Evolutionary conservation across 2,113 vertebrate species (phyloP).

Genomic region (Dipodomys stephensi): DNA sequence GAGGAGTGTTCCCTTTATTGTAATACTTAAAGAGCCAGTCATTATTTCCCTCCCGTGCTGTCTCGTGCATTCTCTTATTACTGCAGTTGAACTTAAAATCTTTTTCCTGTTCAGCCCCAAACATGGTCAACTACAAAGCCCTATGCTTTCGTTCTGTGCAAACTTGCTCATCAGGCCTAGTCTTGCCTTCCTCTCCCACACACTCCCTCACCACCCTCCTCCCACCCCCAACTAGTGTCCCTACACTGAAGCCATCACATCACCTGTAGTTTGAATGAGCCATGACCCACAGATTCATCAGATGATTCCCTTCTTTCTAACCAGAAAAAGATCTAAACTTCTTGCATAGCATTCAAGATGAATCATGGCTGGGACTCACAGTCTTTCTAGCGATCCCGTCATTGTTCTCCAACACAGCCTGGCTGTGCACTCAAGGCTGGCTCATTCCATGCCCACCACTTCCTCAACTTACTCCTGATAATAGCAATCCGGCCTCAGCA

Average conservation of each 20-base stretch:
- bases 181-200: not conserved
- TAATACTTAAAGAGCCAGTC: not conserved
- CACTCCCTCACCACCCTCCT: too few relatives aligned
- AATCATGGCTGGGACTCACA: not conserved
- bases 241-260: not conserved
- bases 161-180: not conserved
- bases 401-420: not conserved
- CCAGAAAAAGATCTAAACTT: not conserved
- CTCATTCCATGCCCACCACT: too few relatives aligned
- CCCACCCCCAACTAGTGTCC: not conserved
- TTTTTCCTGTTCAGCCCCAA: not conserved
- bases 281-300: not conserved
- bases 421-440: fast-evolving
- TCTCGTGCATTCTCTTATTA: not conserved
- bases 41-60: not conserved
- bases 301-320: not conserved
- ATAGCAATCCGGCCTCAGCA: too few relatives aligned
- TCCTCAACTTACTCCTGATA: too few relatives aligned
- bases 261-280: not conserved
- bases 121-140: not conserved
- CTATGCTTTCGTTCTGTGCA: not conserved
- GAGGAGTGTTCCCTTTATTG: not conserved
- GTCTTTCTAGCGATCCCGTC: not conserved
- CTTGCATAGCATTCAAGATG: not conserved
- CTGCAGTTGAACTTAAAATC: slow-evolving; percentile 14